Base-by-base conservation (phyloP, 2,888 invertebrate genomes). In the Leucophenga maculata region DNA sequence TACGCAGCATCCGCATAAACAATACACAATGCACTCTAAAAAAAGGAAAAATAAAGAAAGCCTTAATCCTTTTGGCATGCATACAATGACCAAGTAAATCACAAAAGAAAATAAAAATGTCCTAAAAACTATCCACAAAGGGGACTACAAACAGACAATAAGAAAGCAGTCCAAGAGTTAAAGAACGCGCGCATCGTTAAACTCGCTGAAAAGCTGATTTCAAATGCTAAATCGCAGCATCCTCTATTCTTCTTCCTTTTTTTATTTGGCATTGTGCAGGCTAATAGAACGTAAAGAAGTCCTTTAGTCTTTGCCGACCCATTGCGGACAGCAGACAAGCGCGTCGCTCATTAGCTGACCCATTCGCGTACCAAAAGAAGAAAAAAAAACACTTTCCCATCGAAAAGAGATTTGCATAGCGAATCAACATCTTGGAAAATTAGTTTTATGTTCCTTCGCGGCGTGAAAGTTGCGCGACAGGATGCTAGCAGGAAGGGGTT, bases 91-190 rank as follows among this genome's bases (percentile, higher is more conserved):
- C 79, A 78, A 78, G 72, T 81, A 81, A 81, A 81, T 81, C 83
- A 80, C 82, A 81, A 81, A 82, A 75, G 82, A 81, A 81, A 82
- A 81, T 82, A 81, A 81, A 81, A 83, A 75, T 81, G 83, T 81
- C 81, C 78, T 74, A 74, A 72, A 77, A 72, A 76, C 77, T 83
- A 81, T 80, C 81, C 83, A 83, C 81, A 81, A 82, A 79, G 73
- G 76, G 79, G 74, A 72, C n/a, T n/a, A n/a, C 68, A 71, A 16
- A 68, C 67, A 68, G 9, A 69, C 31, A 65, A 22, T 52, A 68
- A 31, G 55, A 69, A 62, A 64, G 60, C 65, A 59, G 57, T 72
- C 68, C 68, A 13, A 39, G 39, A 65, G 52, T 67, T 66, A 60
- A 60, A 60, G 60, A 60, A 44, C 60, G 18, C 39, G 39, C 20